These are phyloP conservation scores for Caenorhabditis briggsae DNA, from an alignment of 1,140 invertebrate species.

Conservation along the genomic window DNA sequence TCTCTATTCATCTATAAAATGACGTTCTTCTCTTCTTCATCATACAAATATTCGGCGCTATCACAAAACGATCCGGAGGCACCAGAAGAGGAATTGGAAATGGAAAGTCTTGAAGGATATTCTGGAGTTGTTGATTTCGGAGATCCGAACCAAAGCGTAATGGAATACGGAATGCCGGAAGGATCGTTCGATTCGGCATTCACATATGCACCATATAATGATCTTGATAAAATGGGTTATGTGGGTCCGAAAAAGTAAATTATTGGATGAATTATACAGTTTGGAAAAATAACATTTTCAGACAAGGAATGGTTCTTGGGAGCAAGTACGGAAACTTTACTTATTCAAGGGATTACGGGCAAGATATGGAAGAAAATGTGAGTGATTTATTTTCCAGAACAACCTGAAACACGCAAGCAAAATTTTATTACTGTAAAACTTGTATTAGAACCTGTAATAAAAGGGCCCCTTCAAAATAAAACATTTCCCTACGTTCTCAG, in stretches of 20 bases:
- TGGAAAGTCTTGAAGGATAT: slow-evolving; percentile 52
- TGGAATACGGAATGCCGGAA: slow-evolving; percentile 59
- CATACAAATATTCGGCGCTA: slow-evolving; percentile 30
- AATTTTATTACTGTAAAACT: no score
- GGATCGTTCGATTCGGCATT: slow-evolving; percentile 63
- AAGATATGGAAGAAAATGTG: slow-evolving; percentile 59
- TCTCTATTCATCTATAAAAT: background rate
- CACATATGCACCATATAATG: slow-evolving; percentile 67
- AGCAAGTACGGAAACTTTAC: slow-evolving; percentile 61
- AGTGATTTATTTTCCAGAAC: background rate
- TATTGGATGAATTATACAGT: slow-evolving; percentile 19
- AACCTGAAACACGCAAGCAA: no score
- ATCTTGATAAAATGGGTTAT: slow-evolving; percentile 69
- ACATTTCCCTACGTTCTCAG: no score
- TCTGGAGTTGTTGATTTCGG: slow-evolving; percentile 3
- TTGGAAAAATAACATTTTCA: background rate
- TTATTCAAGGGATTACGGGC: slow-evolving; percentile 48
- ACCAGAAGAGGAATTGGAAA: slow-evolving; percentile 7
- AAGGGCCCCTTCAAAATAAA: no score
- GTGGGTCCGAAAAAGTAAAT: slow-evolving; percentile 59
- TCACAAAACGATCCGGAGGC: slow-evolving; percentile 11
- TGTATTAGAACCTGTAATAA: no score
- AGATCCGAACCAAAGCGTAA: slow-evolving; percentile 33
- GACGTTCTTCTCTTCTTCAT: background rate
- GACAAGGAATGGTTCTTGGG: slow-evolving; percentile 51